A percentile compares a stretch with the other conserved stretches of the same genome.
phyloP scores from a whole-genome alignment of 2,797 vertebrate genomes.

The Emydoidea blandingii region DNA sequence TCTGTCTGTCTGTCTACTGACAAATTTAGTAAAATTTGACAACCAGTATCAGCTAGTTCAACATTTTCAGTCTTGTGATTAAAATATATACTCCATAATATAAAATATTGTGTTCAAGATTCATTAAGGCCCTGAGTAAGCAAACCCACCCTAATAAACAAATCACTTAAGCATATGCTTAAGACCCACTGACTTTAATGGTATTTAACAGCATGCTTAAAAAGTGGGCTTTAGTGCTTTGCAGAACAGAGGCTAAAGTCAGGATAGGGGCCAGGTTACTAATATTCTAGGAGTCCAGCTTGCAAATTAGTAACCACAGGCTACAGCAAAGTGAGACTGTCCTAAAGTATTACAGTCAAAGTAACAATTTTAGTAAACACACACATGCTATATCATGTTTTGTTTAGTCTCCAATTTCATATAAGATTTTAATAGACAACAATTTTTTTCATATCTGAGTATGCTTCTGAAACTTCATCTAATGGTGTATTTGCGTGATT shows the following conservation, averaged over 20 bases:
- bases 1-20: background rate
- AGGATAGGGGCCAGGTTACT: background rate
- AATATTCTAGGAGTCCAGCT: background rate
- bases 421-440: conserved; percentile 4
- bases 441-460: conserved; percentile 20
- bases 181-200: background rate
- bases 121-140: background rate
- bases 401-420: background rate
- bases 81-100: background rate
- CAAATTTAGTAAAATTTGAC: background rate
- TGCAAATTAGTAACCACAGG: background rate
- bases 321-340: background rate
- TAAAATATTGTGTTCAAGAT: background rate
- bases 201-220: background rate
- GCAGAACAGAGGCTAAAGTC: background rate
- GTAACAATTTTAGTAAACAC: background rate
- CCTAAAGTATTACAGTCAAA: background rate
- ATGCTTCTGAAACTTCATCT: conserved; percentile 1
- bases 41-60: background rate
- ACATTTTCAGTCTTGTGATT: conserved; percentile 6
- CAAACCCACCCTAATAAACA: background rate
- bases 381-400: background rate
- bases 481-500: background rate
- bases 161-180: background rate
- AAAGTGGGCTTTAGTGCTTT: background rate